A percentile compares a stretch with the other conserved stretches of the same genome.
Conservation (phyloP, 2,888 invertebrate genomes). For the Trypoxylon attenuatum region DNA sequence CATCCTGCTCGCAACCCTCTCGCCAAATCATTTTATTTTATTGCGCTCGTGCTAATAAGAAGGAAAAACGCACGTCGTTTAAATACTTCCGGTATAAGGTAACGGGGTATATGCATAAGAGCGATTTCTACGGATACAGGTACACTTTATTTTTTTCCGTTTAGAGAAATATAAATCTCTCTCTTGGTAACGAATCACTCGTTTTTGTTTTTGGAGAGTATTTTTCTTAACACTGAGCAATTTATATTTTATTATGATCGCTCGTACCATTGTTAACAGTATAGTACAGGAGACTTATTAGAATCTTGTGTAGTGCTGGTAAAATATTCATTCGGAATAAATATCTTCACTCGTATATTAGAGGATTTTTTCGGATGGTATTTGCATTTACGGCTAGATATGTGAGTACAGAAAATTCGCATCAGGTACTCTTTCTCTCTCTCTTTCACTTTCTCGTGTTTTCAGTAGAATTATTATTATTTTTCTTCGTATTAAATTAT, state of each 20-base stretch:
- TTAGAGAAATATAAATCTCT: slow-evolving; percentile 26
- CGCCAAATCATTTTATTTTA: slow-evolving; percentile 14
- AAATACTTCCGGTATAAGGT: too few species aligned
- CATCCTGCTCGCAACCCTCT: slow-evolving; percentile 23
- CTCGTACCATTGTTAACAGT: neutral
- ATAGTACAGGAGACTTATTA: neutral
- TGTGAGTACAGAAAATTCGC: slow-evolving; percentile 22
- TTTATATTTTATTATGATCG: too few species aligned
- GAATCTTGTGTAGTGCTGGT: neutral
- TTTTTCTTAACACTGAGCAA: too few species aligned
- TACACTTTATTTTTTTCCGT: slow-evolving; percentile 24
- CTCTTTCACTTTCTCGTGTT: too few species aligned
- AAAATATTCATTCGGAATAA: neutral
- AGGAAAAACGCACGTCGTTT: neutral
- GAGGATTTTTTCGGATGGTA: neutral
- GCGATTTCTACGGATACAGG: too few species aligned
- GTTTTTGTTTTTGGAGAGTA: too few species aligned
- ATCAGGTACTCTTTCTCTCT: slow-evolving; percentile 39
- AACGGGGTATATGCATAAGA: too few species aligned
- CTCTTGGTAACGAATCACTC: neutral
- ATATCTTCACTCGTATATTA: neutral
- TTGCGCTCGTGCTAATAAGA: neutral
- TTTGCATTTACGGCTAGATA: slow-evolving; percentile 10
- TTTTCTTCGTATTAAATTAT: slow-evolving; percentile 8
- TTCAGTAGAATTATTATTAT: too few species aligned